These are phyloP conservation scores for Malurus cyaneus DNA, from an alignment of 2,113 vertebrate genomes.

Conservation along the genomic window DNA sequence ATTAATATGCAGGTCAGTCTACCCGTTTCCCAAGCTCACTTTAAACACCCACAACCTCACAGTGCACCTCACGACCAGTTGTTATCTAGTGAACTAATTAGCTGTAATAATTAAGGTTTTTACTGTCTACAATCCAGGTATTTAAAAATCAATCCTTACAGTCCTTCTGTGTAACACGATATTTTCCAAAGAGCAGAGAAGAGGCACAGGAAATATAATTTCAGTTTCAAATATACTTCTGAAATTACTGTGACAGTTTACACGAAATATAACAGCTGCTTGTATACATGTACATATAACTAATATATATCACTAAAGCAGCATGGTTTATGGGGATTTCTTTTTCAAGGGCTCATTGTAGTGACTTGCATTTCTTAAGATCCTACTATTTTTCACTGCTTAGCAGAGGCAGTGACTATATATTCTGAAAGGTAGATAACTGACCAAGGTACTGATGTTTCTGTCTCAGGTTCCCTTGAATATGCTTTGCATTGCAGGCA, in stretches of 20 bases:
- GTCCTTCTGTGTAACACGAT: neutral
- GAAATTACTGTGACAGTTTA: neutral
- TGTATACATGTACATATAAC: neutral
- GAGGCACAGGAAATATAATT: neutral
- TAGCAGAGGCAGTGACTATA: neutral
- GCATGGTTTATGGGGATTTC: fast-evolving
- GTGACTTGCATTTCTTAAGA: neutral
- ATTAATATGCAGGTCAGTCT: neutral
- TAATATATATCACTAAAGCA: neutral
- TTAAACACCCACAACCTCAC: neutral
- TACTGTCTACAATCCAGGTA: neutral
- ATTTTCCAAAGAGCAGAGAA: neutral
- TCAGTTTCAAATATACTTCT: neutral
- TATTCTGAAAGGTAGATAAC: neutral
- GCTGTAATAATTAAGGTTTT: neutral
- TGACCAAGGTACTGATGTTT: neutral
- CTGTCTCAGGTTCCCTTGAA: neutral
- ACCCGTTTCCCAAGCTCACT: neutral
- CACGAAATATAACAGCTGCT: neutral
- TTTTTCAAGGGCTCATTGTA: neutral
- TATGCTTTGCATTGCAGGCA: neutral
- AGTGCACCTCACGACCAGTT: neutral
- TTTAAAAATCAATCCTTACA: neutral
- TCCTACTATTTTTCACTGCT: neutral
- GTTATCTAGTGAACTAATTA: neutral